Conservation (phyloP, 2,797 vertebrate genomes). For the Parambassis ranga region DNA sequence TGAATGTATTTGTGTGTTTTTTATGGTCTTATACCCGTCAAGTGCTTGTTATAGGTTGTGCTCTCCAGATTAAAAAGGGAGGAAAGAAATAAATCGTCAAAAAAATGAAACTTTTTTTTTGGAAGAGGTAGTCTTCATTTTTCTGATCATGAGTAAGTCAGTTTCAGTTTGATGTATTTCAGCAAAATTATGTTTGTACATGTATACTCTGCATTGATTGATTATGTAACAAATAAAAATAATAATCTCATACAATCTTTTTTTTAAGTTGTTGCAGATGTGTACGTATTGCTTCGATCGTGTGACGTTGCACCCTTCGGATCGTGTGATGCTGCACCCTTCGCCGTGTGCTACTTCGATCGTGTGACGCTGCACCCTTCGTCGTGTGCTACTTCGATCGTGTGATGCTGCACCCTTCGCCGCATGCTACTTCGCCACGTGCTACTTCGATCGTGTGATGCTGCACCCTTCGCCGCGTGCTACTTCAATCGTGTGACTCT, state of each 20-base stretch:
- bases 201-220: slow-evolving; percentile 75
- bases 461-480: too few relatives aligned
- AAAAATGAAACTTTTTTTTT: slow-evolving; percentile 42
- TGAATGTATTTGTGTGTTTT: slow-evolving; percentile 77
- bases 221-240: slow-evolving; percentile 76
- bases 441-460: too few relatives aligned
- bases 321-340: too few relatives aligned
- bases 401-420: too few relatives aligned
- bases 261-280: background rate
- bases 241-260: slow-evolving; percentile 38
- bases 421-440: too few relatives aligned
- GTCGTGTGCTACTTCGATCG: too few relatives aligned
- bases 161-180: slow-evolving; percentile 78
- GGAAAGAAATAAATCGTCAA: slow-evolving; percentile 45
- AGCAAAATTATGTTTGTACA: slow-evolving; percentile 76
- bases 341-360: too few relatives aligned
- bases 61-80: slow-evolving; percentile 48
- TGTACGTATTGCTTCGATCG: background rate
- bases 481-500: too few relatives aligned
- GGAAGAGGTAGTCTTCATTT: slow-evolving; percentile 51
- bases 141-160: slow-evolving; percentile 71
- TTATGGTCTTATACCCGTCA: slow-evolving; percentile 72
- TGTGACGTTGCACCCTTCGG: too few relatives aligned
- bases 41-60: slow-evolving; percentile 74
- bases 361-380: too few relatives aligned